Percentiles rank a stretch among this genome's conserved stretches.
Conservation (phyloP, 2,797 vertebrate genomes). For the Nyctibius grandis region DNA sequence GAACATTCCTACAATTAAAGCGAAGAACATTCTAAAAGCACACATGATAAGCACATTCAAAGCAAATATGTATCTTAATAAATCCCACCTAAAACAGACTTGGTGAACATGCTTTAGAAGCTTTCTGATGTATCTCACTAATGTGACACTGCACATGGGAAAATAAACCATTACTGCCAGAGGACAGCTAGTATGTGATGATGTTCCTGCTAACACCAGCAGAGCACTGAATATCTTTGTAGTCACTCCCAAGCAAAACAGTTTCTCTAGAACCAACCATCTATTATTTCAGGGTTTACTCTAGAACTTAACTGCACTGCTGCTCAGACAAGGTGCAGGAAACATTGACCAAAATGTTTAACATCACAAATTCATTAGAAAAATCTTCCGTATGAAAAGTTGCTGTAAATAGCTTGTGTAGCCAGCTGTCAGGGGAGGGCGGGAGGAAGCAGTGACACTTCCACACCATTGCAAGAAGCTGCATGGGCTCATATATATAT, state of each 20-base stretch:
- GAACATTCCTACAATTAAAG: neutral
- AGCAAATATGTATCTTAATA: neutral
- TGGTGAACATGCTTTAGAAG: neutral
- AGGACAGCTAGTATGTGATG: neutral
- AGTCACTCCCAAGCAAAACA: neutral
- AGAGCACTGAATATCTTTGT: neutral
- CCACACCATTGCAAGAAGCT: neutral
- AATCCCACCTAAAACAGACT: neutral
- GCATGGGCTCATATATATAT: accelerated
- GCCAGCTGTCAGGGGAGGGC: accelerated
- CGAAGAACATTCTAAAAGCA: neutral
- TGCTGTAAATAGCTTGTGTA: neutral
- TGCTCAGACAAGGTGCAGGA: neutral
- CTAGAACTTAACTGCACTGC: neutral
- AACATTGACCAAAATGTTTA: neutral
- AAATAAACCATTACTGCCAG: neutral
- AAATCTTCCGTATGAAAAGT: neutral
- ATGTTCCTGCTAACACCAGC: neutral
- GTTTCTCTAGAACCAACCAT: neutral
- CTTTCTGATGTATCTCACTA: neutral
- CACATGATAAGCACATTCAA: neutral
- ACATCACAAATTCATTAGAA: neutral
- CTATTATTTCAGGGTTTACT: neutral
- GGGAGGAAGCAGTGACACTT: neutral
- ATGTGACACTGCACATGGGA: neutral